phyloP scores from a whole-genome alignment of 2,113 vertebrate species.

The Phaetusa simplex region DNA sequence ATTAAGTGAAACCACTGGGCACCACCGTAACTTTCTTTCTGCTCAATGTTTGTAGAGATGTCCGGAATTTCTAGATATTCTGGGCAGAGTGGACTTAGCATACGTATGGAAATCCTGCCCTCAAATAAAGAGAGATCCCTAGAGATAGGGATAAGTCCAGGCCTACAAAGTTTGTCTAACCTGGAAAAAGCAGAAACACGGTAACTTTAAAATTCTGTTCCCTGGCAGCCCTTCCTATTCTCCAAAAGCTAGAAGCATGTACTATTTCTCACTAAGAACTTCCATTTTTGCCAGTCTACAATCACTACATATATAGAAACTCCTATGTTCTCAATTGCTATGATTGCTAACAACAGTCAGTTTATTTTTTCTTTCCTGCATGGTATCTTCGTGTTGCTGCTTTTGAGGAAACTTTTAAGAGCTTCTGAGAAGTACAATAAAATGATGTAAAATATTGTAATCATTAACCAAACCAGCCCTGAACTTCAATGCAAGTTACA shows the following conservation, averaged over 20 bases:
- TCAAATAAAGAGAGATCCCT: not conserved
- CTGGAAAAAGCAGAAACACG: not conserved
- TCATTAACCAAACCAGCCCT: not conserved
- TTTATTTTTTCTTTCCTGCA: not conserved
- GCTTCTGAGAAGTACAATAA: not conserved
- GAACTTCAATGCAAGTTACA: not conserved
- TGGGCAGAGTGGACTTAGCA: not conserved
- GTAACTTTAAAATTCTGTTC: not conserved
- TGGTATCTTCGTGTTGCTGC: not conserved
- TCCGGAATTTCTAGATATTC: not conserved
- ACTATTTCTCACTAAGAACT: not conserved
- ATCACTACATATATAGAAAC: not conserved
- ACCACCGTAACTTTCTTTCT: not conserved
- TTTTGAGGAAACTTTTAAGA: not conserved
- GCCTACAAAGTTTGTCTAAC: not conserved
- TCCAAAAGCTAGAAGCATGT: not conserved
- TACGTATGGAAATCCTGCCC: not conserved
- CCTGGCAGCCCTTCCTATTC: not conserved
- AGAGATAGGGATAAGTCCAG: not conserved
- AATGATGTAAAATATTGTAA: not conserved
- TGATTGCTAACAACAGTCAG: not conserved
- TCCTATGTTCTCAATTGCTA: not conserved
- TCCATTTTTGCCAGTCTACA: not conserved
- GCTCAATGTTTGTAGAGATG: not conserved
- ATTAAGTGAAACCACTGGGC: not conserved